A percentile compares a stretch with the other conserved stretches of the same genome.
phyloP scores from a whole-genome alignment of 2,797 vertebrate species.

The Intellagama lesueurii region DNA sequence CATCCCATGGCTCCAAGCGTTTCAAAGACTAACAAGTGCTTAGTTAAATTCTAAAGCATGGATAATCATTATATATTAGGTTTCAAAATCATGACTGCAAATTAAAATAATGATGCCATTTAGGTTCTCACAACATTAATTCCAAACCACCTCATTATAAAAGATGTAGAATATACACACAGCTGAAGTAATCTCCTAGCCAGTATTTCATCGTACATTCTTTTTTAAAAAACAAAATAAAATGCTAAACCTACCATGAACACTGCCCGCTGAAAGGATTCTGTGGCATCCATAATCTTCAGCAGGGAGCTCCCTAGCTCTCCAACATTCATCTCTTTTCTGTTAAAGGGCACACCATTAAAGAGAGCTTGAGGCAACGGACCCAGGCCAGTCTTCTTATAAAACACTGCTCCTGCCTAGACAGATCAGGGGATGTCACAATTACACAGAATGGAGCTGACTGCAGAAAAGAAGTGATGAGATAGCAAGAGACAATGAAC shows the following conservation, averaged over 20 bases:
- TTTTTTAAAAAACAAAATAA: constrained; percentile 19
- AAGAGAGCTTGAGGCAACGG: constrained; percentile 91
- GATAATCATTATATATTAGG: constrained; percentile 26
- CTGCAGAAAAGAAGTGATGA: constrained; percentile 55
- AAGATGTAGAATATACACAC: constrained; percentile 18
- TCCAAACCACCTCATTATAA: constrained; percentile 34
- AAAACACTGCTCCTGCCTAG: constrained; percentile 90
- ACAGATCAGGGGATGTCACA: constrained; percentile 69
- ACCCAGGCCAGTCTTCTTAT: constrained; percentile 89
- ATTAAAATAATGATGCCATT: constrained; percentile 20
- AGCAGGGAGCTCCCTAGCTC: constrained; percentile 89
- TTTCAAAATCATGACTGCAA: constrained; percentile 43
- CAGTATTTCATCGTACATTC: constrained; percentile 44
- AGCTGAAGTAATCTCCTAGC: constrained; percentile 17
- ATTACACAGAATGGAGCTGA: constrained; percentile 63
- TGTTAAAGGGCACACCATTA: constrained; percentile 90
- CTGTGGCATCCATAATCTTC: constrained; percentile 88
- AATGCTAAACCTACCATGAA: constrained; percentile 85
- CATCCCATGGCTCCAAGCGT: constrained; percentile 23
- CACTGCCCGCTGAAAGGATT: constrained; percentile 88
- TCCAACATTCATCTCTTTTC: constrained; percentile 87
- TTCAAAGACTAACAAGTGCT: constrained; percentile 1
- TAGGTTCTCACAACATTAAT: constrained; percentile 37
- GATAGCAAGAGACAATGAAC: constrained; percentile 48
- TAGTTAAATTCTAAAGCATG: constrained; percentile 24